Evolutionary conservation across 2,888 invertebrate species (phyloP).

Genomic region (Drosophila mulleri): DNA sequence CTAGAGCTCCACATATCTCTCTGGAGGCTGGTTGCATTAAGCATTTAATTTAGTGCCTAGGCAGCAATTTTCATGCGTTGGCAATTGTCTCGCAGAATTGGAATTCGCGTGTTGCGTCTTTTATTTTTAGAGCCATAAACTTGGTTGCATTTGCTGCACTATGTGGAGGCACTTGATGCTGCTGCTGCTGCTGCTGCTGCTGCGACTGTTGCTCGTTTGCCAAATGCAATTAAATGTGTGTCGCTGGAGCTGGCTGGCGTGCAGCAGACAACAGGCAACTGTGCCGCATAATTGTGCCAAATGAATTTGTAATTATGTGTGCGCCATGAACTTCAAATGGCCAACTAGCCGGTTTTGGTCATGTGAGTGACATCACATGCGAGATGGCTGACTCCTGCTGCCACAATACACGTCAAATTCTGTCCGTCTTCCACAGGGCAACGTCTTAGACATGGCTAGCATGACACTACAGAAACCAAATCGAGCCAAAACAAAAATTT

Average conservation of each 20-base stretch:
- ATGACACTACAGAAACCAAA: constrained; percentile 68
- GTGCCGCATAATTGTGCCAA: constrained; percentile 80
- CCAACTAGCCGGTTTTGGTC: constrained; percentile 61
- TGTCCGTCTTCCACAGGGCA: constrained; percentile 10
- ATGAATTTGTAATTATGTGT: constrained; percentile 78
- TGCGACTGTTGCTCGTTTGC: constrained; percentile 59
- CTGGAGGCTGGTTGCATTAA: constrained; percentile 64
- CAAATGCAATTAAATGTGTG: constrained; percentile 80
- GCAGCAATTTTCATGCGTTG: constrained; percentile 67
- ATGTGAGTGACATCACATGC: constrained; percentile 76
- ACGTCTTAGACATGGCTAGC: constrained; percentile 38
- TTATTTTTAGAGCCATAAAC: constrained; percentile 34
- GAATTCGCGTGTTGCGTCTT: constrained; percentile 54
- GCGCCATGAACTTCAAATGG: constrained; percentile 68
- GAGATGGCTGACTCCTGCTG: constrained; percentile 15
- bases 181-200: constrained; percentile 42
- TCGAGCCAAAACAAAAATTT: constrained; percentile 67
- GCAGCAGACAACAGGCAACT: constrained; percentile 41
- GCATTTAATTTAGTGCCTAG: constrained; percentile 68
- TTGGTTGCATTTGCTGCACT: constrained; percentile 15
- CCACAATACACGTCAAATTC: constrained; percentile 44
- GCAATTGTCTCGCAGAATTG: constrained; percentile 40
- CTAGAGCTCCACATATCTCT: neutral
- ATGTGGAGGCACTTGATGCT: constrained; percentile 27
- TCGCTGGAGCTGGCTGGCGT: constrained; percentile 43